Conservation (phyloP, 2,888 invertebrate genomes). For the Ptilodon capucinus region DNA sequence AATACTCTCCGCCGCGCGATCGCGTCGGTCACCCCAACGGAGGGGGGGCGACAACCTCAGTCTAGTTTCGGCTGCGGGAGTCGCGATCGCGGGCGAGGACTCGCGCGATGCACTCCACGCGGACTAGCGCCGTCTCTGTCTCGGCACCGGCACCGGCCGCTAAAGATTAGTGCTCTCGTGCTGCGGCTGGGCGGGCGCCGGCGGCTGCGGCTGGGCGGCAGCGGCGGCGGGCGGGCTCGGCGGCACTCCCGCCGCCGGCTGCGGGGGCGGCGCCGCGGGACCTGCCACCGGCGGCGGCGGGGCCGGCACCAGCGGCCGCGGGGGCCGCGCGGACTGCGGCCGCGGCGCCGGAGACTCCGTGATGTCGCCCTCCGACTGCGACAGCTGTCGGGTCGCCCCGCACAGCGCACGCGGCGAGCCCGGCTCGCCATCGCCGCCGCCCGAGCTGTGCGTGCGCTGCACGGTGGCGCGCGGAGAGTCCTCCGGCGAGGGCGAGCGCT, state of each 20-base stretch:
- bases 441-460: conserved; percentile 75
- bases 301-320: conserved; percentile 57
- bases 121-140: conserved; percentile 27
- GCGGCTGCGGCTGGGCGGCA: conserved; percentile 25
- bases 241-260: conserved; percentile 2
- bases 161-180: conserved; percentile 48
- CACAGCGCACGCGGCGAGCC: conserved; percentile 64
- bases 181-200: conserved; percentile 38
- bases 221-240: conserved; percentile 9
- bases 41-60: conserved; percentile 42
- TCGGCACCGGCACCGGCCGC: conserved; percentile 39
- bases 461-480: conserved; percentile 61
- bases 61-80: conserved; percentile 42
- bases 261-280: conserved; percentile 36
- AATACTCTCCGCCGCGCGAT: conserved; percentile 27
- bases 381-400: conserved; percentile 70
- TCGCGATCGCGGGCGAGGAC: conserved; percentile 18
- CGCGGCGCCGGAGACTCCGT: conserved; percentile 76
- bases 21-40: conserved; percentile 23
- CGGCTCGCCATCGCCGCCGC: conserved; percentile 69
- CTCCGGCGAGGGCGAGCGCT: conserved; percentile 31
- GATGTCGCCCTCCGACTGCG: conserved; percentile 84
- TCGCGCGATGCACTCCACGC: background rate
- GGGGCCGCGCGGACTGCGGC: conserved; percentile 56
- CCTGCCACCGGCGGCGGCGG: conserved; percentile 57